Percentiles rank a stretch among this genome's conserved stretches.
These are phyloP conservation scores for Lamellibrachia columna DNA, from an alignment of 2,888 invertebrate genomes.

Conservation along the genomic window DNA sequence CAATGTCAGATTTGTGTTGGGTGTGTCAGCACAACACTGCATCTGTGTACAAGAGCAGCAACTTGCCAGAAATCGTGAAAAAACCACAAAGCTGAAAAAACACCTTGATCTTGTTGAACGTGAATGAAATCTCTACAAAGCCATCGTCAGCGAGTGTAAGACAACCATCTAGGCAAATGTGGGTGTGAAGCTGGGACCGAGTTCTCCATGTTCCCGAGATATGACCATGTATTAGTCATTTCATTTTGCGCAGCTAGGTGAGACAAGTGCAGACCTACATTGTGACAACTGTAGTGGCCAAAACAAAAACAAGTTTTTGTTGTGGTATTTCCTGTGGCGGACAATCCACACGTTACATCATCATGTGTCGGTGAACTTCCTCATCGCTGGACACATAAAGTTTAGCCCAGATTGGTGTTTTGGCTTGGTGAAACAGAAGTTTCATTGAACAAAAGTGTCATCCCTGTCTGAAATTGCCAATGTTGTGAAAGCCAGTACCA, in stretches of 20 bases:
- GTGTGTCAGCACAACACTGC: too few relatives aligned
- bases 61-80: too few relatives aligned
- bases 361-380: constrained; percentile 17
- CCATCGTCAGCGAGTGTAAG: too few relatives aligned
- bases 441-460: neutral
- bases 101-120: too few relatives aligned
- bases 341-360: neutral
- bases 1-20: too few relatives aligned
- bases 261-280: constrained; percentile 36
- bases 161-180: too few relatives aligned
- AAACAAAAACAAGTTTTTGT: constrained; percentile 42
- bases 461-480: neutral
- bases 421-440: neutral
- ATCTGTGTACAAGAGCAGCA: too few relatives aligned
- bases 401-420: constrained; percentile 22
- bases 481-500: constrained; percentile 20
- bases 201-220: neutral
- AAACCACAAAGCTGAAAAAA: too few relatives aligned
- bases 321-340: constrained; percentile 39
- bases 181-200: too few relatives aligned
- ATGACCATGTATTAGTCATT: constrained; percentile 26
- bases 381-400: constrained; percentile 25
- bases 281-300: constrained; percentile 45
- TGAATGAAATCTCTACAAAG: too few relatives aligned
- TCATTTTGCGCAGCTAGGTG: constrained; percentile 36